Percentiles rank a stretch among this genome's conserved stretches.
Evolutionary conservation across 2,797 vertebrate genomes (phyloP).

Genomic region (Varecia variegata): DNA sequence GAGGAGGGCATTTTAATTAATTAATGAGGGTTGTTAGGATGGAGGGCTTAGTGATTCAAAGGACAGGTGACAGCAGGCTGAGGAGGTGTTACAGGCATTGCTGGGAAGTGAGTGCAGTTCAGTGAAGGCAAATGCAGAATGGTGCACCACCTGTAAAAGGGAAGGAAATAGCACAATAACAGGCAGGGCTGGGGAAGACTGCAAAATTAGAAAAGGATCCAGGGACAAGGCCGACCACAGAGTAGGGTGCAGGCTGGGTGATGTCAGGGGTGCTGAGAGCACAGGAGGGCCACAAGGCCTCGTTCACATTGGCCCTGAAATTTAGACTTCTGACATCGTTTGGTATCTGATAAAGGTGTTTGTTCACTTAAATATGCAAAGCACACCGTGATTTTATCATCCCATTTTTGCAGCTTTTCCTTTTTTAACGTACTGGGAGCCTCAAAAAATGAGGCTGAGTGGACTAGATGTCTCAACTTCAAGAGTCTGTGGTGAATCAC

Average conservation of each 20-base stretch:
- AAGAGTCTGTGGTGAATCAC: not conserved
- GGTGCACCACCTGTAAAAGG: not conserved
- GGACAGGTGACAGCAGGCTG: not conserved
- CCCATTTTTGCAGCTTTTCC: not conserved
- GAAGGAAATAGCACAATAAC: not conserved
- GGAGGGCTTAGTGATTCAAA: constrained; percentile 33
- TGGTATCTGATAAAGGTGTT: not conserved
- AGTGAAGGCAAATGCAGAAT: not conserved
- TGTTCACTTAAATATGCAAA: not conserved
- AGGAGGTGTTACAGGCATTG: not conserved
- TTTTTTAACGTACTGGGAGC: not conserved
- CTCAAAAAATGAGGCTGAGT: not conserved
- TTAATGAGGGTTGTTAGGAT: constrained; percentile 31
- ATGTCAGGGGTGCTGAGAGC: not conserved
- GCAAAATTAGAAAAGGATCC: not conserved
- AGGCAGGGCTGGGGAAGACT: not conserved
- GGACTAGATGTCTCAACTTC: not conserved
- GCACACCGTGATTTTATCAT: not conserved
- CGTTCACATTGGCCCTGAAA: not conserved
- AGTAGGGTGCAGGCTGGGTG: not conserved
- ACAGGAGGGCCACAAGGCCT: not conserved
- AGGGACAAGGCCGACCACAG: not conserved
- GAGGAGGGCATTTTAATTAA: constrained; percentile 57
- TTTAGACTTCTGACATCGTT: not conserved
- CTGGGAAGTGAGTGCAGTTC: not conserved